These are phyloP conservation scores for Alces alces DNA, from an alignment of 2,113 vertebrate genomes.

Conservation along the genomic window DNA sequence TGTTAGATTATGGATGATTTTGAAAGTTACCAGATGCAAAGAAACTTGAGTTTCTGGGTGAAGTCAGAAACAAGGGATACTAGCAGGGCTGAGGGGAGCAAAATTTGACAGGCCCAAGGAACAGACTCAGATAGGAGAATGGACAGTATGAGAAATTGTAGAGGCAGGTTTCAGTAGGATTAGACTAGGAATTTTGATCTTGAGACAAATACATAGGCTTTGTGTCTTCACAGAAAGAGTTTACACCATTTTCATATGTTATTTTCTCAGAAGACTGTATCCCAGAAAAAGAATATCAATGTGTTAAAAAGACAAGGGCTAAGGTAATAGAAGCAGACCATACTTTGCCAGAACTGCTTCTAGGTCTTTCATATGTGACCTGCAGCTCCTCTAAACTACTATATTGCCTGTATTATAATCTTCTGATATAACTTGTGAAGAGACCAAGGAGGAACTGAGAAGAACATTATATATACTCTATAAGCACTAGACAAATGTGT, in stretches of 20 bases:
- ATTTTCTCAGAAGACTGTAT: neutral
- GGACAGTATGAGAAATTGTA: neutral
- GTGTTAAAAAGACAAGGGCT: neutral
- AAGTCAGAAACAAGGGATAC: neutral
- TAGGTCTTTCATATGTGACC: neutral
- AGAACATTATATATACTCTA: neutral
- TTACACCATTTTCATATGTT: constrained; percentile 9
- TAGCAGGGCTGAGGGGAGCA: neutral
- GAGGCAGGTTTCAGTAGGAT: neutral
- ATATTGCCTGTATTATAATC: neutral
- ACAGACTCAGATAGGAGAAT: neutral
- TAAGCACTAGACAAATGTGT: neutral
- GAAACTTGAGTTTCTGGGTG: neutral
- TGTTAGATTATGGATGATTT: neutral
- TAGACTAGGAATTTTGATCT: neutral
- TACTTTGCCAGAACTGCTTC: constrained; percentile 4
- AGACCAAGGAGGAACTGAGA: neutral
- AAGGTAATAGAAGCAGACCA: constrained; percentile 2
- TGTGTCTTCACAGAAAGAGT: neutral
- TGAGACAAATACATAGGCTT: neutral
- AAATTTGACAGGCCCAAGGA: neutral
- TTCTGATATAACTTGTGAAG: neutral
- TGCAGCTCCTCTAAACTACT: neutral
- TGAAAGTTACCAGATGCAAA: neutral
- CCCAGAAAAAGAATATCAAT: neutral